Conservation (phyloP, 2,113 vertebrate species). For the Micronycteris hirsuta region DNA sequence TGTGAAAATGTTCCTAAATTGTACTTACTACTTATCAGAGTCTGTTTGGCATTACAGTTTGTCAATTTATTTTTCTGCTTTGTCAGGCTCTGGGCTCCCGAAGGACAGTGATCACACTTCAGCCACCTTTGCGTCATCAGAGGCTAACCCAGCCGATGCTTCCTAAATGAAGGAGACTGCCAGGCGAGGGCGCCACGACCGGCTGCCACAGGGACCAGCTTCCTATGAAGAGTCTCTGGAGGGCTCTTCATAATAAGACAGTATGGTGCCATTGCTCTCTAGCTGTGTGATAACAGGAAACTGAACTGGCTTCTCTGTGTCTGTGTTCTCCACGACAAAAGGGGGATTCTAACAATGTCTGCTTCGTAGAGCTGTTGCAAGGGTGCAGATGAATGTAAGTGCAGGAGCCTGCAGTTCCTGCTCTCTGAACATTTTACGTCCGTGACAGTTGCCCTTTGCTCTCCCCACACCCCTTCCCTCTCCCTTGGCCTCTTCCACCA, state of each 20-base stretch:
- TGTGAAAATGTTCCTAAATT: not conserved
- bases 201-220: not conserved
- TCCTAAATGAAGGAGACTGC: not conserved
- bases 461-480: not conserved
- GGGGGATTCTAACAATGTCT: not conserved
- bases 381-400: not conserved
- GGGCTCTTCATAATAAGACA: not conserved
- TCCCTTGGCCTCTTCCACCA: not conserved
- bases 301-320: not conserved
- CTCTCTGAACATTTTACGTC: not conserved
- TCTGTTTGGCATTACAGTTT: not conserved
- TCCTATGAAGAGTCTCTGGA: accelerated
- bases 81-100: not conserved
- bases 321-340: not conserved
- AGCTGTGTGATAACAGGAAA: not conserved
- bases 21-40: not conserved
- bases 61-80: not conserved
- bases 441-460: not conserved
- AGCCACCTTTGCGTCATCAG: not conserved
- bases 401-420: not conserved
- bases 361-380: not conserved
- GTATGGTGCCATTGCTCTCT: not conserved
- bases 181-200: not conserved
- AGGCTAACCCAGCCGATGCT: not conserved
- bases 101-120: not conserved